Percentiles rank a stretch among this genome's conserved stretches.
Evolutionary conservation across 2,888 invertebrate species (phyloP).

Genomic region (Caenorhabditis uteleia): DNA sequence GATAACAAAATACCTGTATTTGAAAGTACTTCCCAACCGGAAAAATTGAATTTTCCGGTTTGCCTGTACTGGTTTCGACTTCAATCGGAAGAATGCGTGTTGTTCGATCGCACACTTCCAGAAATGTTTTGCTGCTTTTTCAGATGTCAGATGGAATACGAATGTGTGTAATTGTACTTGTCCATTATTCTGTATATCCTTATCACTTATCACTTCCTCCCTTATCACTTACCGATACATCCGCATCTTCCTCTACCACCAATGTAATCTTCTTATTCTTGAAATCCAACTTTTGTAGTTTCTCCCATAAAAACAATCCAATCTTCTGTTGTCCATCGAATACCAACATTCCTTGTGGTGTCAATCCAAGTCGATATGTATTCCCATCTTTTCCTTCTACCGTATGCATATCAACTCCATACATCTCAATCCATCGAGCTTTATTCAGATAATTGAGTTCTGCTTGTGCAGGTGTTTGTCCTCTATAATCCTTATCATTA

Average conservation of each 20-base stretch:
- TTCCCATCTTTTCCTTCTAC: constrained; percentile 85
- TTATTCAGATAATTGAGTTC: constrained; percentile 95
- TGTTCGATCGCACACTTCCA: constrained; percentile 99
- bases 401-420: constrained; percentile 97
- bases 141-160: constrained; percentile 90
- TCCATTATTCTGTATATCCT: constrained; percentile 48
- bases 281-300: constrained; percentile 95
- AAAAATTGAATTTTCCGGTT: constrained; percentile 77
- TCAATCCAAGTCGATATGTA: constrained; percentile 92
- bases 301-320: constrained; percentile 97
- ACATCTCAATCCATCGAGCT: constrained; percentile 92
- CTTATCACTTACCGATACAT: constrained; percentile 75
- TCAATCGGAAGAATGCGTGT: constrained; percentile 94
- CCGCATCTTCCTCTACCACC: constrained; percentile 97
- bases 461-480: constrained; percentile 90
- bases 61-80: constrained; percentile 33
- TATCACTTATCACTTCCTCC: not conserved
- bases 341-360: constrained; percentile 96
- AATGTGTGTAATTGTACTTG: constrained; percentile 90
- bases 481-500: too few species aligned
- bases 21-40: constrained; percentile 95
- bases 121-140: constrained; percentile 97
- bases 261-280: constrained; percentile 95
- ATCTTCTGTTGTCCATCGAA: constrained; percentile 95
- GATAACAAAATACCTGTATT: constrained; percentile 76